phyloP scores from a whole-genome alignment of 2,888 invertebrate genomes.

The Netelia melanura region DNA sequence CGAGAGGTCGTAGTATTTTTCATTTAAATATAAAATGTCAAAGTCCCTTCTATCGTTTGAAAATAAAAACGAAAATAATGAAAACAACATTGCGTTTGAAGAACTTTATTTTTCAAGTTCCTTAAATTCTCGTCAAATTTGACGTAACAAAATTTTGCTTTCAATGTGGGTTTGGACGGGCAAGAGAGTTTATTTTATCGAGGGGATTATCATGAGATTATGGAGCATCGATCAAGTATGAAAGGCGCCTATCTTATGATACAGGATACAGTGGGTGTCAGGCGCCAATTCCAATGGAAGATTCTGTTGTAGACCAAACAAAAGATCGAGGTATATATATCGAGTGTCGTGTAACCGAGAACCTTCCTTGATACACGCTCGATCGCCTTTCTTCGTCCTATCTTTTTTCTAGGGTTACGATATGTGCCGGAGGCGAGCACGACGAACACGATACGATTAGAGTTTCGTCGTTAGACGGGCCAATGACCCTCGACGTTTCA shows the following conservation, averaged over 20 bases:
- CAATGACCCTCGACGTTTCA: slow-evolving; percentile 43
- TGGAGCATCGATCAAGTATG: background rate
- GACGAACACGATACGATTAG: slow-evolving; percentile 19
- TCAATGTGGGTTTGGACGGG: no score
- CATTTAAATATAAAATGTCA: slow-evolving; percentile 40
- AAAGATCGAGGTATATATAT: slow-evolving; percentile 41
- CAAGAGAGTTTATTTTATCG: background rate
- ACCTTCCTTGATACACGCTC: background rate
- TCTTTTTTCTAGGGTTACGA: background rate
- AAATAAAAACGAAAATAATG: background rate
- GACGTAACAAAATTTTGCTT: no score
- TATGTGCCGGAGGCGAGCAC: background rate
- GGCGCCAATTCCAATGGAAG: slow-evolving; percentile 10
- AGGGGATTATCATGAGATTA: background rate
- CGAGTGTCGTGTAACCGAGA: slow-evolving; percentile 48
- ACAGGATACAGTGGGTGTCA: background rate
- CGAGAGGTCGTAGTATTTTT: background rate
- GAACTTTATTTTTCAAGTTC: background rate
- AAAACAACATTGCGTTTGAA: background rate
- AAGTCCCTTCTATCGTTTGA: background rate
- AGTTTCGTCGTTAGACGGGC: slow-evolving; percentile 44
- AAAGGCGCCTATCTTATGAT: background rate
- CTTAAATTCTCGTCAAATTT: no score
- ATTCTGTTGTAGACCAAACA: slow-evolving; percentile 58
- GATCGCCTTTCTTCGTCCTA: background rate